phyloP scores from a whole-genome alignment of 2,888 invertebrate species.

The Zaprionus obscuricornis region DNA sequence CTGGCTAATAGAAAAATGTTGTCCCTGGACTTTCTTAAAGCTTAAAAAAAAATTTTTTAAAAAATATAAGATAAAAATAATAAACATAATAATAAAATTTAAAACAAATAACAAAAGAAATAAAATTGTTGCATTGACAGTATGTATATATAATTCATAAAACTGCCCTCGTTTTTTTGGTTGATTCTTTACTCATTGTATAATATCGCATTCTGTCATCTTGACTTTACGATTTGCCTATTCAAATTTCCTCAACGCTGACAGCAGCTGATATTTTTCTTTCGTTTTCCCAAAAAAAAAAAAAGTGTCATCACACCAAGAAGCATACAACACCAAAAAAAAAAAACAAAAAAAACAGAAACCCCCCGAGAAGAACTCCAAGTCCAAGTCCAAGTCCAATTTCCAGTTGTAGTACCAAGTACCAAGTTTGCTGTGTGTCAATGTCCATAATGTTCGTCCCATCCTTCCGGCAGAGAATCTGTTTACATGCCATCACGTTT shows the following conservation, averaged over 20 bases:
- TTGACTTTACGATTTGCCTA: conserved; percentile 47
- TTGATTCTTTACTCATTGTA: conserved; percentile 26
- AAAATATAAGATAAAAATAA: no score
- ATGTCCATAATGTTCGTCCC: conserved; percentile 4
- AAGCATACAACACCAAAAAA: background rate
- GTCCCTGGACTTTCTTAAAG: no score
- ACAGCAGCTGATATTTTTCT: conserved; percentile 53
- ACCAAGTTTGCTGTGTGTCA: no score
- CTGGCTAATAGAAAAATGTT: background rate
- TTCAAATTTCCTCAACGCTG: conserved; percentile 52
- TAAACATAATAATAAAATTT: no score
- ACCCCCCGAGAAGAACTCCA: no score
- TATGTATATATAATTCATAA: conserved; percentile 9
- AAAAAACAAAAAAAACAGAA: no score
- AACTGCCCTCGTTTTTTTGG: conserved; percentile 37
- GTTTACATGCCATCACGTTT: conserved; percentile 64
- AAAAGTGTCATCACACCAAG: conserved; percentile 37
- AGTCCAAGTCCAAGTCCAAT: no score
- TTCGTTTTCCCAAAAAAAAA: conserved; percentile 15
- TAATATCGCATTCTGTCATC: conserved; percentile 40
- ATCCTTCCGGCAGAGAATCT: conserved; percentile 23
- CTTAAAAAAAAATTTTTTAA: no score
- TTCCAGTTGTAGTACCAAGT: no score
- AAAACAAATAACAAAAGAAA: no score
- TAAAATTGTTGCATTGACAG: background rate